These are phyloP conservation scores for Oxyruncus cristatus DNA, from an alignment of 2,113 vertebrate species.

Conservation along the genomic window DNA sequence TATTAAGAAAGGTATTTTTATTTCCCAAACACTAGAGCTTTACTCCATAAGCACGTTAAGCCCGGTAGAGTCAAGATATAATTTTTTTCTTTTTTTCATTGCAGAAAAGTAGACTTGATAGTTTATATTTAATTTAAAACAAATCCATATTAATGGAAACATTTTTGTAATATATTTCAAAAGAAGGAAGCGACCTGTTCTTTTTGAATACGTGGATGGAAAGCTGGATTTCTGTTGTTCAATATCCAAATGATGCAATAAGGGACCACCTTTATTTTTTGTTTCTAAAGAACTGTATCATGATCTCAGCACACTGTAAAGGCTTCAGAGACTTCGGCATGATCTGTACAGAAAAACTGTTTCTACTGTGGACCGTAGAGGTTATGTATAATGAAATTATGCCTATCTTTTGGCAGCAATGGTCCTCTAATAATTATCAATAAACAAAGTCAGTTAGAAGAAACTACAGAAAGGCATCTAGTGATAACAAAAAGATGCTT, in stretches of 20 bases:
- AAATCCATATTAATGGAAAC: background rate
- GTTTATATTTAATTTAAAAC: background rate
- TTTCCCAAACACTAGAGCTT: background rate
- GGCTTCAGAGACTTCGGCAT: background rate
- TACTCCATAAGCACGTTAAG: background rate
- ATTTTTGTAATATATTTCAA: background rate
- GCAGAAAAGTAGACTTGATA: background rate
- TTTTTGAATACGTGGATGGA: background rate
- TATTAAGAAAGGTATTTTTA: background rate
- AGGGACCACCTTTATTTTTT: background rate
- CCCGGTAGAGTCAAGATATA: background rate
- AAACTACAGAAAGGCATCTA: background rate
- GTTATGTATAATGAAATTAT: background rate
- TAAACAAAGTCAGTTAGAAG: slow-evolving; percentile 5
- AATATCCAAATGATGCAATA: background rate
- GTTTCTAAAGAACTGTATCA: background rate
- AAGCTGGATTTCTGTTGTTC: background rate
- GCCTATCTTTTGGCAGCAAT: background rate
- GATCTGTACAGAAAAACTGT: background rate
- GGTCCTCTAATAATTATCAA: slow-evolving; percentile 15
- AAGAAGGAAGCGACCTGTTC: background rate
- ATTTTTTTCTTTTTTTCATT: background rate
- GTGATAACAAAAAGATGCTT: background rate
- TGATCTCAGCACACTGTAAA: background rate
- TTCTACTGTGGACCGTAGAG: background rate